These are phyloP conservation scores for Sternarchorhynchus goeldii DNA, from an alignment of 2,797 vertebrate species.

Conservation along the genomic window DNA sequence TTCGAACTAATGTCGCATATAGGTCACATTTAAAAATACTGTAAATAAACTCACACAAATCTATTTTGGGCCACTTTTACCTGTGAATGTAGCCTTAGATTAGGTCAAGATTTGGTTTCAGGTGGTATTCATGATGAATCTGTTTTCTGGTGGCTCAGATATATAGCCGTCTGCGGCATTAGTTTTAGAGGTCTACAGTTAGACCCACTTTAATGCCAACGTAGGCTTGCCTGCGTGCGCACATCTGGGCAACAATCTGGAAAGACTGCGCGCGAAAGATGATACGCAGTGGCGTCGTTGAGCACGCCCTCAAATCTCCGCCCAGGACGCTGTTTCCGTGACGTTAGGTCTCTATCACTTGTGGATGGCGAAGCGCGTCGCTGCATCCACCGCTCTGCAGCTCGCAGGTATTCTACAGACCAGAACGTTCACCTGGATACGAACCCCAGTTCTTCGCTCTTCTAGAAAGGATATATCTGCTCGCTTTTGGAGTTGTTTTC, in stretches of 20 bases:
- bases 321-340: slow-evolving; percentile 51
- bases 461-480: slow-evolving; percentile 1
- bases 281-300: too few relatives aligned
- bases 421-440: slow-evolving; percentile 19
- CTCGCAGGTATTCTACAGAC: slow-evolving; percentile 15
- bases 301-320: slow-evolving; percentile 36
- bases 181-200: background rate
- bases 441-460: background rate
- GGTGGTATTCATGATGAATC: too few relatives aligned
- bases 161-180: too few relatives aligned
- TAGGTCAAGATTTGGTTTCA: too few relatives aligned
- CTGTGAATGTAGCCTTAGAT: too few relatives aligned
- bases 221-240: slow-evolving; percentile 16
- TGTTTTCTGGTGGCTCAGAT: too few relatives aligned
- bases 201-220: background rate
- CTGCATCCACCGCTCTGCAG: slow-evolving; percentile 43
- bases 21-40: too few relatives aligned
- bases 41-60: too few relatives aligned
- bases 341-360: slow-evolving; percentile 50
- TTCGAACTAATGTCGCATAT: too few relatives aligned
- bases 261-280: background rate
- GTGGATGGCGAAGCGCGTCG: slow-evolving; percentile 36
- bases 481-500: background rate
- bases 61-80: too few relatives aligned
- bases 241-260: slow-evolving; percentile 30